These are phyloP conservation scores for Phenacoccus solenopsis DNA, from an alignment of 1,140 invertebrate species.

Conservation along the genomic window DNA sequence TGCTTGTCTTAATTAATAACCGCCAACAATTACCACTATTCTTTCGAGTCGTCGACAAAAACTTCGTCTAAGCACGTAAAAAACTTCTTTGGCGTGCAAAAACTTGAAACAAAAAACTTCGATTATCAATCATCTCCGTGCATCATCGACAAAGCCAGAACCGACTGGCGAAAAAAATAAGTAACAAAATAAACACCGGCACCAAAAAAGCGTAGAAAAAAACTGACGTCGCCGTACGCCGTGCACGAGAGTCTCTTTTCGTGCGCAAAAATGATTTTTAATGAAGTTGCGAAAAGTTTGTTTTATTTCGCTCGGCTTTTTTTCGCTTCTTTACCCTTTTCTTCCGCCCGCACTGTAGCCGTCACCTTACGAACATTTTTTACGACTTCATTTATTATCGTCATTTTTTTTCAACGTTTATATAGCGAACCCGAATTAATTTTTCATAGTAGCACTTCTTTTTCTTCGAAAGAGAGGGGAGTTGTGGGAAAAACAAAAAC, in stretches of 20 bases:
- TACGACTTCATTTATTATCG: conserved; percentile 2
- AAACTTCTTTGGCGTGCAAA: background rate
- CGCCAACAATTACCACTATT: background rate
- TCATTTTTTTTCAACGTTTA: background rate
- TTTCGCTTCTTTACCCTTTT: conserved; percentile 1
- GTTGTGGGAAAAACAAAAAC: too few species aligned
- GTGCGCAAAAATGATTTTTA: conserved; percentile 2
- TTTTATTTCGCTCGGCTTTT: background rate
- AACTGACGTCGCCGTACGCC: too few species aligned
- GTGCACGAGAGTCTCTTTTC: conserved; percentile 1
- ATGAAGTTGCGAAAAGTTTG: background rate
- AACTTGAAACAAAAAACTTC: background rate
- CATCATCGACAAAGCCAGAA: background rate
- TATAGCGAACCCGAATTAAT: background rate
- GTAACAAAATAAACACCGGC: background rate
- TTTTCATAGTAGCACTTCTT: background rate
- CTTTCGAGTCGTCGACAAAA: background rate
- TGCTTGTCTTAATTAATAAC: conserved; percentile 4
- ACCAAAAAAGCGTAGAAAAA: background rate
- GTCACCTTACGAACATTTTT: background rate
- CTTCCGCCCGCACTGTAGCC: background rate
- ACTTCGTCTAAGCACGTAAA: background rate
- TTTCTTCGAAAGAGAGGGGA: background rate
- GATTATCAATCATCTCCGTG: background rate
- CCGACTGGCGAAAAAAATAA: background rate